A percentile compares a stretch with the other conserved stretches of the same genome.
phyloP scores from a whole-genome alignment of 2,797 vertebrate species.

The Thaleichthys pacificus region DNA sequence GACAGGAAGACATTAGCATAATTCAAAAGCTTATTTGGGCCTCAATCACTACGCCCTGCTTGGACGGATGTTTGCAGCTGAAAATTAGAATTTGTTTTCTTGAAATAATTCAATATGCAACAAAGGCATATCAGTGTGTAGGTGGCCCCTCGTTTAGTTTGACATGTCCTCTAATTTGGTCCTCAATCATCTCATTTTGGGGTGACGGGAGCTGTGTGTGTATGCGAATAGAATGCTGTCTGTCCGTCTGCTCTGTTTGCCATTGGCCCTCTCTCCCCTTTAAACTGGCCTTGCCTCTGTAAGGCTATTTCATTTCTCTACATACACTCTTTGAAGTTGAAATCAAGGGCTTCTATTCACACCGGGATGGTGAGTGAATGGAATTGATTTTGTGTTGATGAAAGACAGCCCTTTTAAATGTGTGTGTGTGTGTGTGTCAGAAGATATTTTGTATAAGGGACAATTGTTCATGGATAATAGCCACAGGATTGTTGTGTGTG shows the following conservation, averaged over 20 bases:
- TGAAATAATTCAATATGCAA: background rate
- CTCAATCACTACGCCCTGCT: too few species aligned
- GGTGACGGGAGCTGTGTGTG: background rate
- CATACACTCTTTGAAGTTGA: conserved; percentile 51
- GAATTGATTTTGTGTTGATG: conserved; percentile 43
- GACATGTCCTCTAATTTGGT: background rate
- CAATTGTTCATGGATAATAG: background rate
- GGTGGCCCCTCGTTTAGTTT: background rate
- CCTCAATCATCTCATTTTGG: background rate
- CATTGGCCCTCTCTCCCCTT: conserved; percentile 11
- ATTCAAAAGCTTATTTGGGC: too few species aligned
- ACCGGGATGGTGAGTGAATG: conserved; percentile 29
- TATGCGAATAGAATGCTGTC: background rate
- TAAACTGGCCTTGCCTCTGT: conserved; percentile 38
- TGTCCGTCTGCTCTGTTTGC: background rate
- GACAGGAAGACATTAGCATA: too few species aligned
- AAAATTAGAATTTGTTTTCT: background rate
- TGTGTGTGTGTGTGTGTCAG: background rate
- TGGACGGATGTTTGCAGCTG: background rate
- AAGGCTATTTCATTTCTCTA: conserved; percentile 15
- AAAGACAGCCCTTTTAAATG: conserved; percentile 20
- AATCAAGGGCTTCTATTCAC: conserved; percentile 37
- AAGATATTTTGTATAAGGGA: background rate
- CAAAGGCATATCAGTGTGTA: background rate
- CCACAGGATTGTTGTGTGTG: background rate